These are phyloP conservation scores for Poeciliopsis turneri DNA, from an alignment of 2,797 vertebrate species.

Conservation along the genomic window DNA sequence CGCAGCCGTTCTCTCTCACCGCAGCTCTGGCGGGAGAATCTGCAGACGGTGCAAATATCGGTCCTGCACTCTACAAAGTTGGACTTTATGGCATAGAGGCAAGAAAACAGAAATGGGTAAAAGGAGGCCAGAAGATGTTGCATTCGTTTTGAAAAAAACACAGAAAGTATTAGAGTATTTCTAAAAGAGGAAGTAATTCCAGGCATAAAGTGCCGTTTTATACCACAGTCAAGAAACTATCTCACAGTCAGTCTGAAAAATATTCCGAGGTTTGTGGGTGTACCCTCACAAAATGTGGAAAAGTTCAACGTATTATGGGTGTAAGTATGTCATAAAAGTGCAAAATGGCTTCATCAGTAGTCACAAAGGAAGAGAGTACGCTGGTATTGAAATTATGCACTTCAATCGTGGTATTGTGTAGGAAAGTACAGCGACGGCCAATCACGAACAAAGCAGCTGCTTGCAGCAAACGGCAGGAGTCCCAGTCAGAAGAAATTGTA, in stretches of 20 bases:
- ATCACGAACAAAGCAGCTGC: slow-evolving; percentile 36
- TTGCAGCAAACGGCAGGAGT: slow-evolving; percentile 34
- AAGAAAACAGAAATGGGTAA: neutral
- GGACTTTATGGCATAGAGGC: neutral
- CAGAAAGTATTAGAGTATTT: neutral
- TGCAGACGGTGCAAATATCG: neutral
- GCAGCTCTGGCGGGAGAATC: neutral
- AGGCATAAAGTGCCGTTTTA: too few relatives aligned
- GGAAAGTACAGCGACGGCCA: slow-evolving; percentile 14
- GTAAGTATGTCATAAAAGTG: neutral
- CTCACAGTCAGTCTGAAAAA: neutral
- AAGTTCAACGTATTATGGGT: neutral
- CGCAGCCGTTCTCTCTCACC: neutral
- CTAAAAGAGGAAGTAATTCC: too few relatives aligned
- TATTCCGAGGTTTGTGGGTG: neutral
- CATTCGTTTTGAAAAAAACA: too few relatives aligned
- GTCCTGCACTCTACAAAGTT: neutral
- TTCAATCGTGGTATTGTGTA: neutral
- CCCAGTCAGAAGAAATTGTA: slow-evolving; percentile 28
- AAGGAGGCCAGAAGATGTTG: neutral
- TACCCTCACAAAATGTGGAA: neutral
- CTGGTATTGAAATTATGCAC: slow-evolving; percentile 11
- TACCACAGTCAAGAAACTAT: too few relatives aligned
- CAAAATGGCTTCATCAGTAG: neutral
- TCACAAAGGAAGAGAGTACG: neutral